Evolutionary conservation across 2,888 invertebrate genomes (phyloP).

Genomic region (Diadegma fenestrale): DNA sequence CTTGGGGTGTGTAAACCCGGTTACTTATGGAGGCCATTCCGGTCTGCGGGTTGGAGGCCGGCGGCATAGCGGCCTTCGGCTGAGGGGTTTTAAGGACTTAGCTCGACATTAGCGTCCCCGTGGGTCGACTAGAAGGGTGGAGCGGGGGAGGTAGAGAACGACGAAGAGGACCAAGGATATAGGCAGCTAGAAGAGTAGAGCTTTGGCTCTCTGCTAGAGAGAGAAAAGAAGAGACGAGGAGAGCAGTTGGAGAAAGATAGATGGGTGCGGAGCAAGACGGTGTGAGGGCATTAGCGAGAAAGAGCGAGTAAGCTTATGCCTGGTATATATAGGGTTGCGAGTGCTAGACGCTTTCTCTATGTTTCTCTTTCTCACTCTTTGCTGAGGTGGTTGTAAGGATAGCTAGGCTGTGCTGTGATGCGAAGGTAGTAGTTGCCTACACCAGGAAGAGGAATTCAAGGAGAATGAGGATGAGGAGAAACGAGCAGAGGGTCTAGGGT

Average conservation of each 20-base stretch:
- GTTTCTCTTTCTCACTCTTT: conserved; percentile 33
- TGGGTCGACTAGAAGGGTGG: conserved; percentile 73
- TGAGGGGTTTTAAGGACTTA: conserved; percentile 84
- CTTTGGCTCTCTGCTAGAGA: conserved; percentile 63
- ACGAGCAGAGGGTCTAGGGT: conserved; percentile 61
- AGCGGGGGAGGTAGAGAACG: conserved; percentile 63
- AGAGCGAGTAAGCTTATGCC: conserved; percentile 63
- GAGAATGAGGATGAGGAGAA: conserved; percentile 62
- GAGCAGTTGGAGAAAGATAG: conserved; percentile 56
- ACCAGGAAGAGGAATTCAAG: conserved; percentile 55
- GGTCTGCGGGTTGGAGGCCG: conserved; percentile 79
- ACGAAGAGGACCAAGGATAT: conserved; percentile 68
- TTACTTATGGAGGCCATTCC: conserved; percentile 85
- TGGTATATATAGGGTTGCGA: conserved; percentile 60
- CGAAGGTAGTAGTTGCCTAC: conserved; percentile 63
- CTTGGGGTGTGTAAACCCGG: conserved; percentile 84
- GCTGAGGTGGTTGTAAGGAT: conserved; percentile 59
- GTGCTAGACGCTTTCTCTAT: conserved; percentile 47
- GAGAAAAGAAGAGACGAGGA: conserved; percentile 19
- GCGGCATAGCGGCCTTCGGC: conserved; percentile 75
- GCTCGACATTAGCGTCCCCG: conserved; percentile 84
- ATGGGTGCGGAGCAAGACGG: conserved; percentile 57
- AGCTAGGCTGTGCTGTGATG: conserved; percentile 62
- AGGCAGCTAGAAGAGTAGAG: conserved; percentile 65
- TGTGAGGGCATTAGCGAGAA: conserved; percentile 49